A percentile compares a stretch with the other conserved stretches of the same genome.
phyloP scores from a whole-genome alignment of 2,113 vertebrate species.

The Daboia siamensis region DNA sequence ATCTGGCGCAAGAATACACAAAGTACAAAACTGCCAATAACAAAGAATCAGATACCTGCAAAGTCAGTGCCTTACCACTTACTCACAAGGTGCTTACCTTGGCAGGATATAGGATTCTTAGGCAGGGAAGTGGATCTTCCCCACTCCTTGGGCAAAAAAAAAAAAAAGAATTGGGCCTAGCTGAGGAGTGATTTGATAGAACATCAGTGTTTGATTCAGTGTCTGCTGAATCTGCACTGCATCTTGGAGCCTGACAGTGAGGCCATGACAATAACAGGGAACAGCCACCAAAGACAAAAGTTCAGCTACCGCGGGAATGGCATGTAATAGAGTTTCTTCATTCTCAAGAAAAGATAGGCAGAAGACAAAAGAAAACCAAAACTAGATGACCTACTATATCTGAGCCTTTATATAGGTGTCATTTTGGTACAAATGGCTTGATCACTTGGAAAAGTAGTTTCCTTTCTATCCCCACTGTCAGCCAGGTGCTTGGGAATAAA shows the following conservation, averaged over 20 bases:
- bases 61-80: neutral
- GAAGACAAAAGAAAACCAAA: neutral
- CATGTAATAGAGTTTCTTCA: neutral
- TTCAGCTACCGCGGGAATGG: neutral
- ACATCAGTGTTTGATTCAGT: neutral
- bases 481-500: neutral
- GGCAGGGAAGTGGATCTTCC: neutral
- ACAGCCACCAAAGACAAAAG: neutral
- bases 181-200: neutral
- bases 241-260: neutral
- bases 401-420: neutral
- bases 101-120: neutral
- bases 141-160: neutral
- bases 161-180: neutral
- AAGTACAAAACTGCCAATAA: neutral
- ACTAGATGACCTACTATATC: neutral
- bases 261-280: neutral
- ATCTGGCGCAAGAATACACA: neutral
- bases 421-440: neutral
- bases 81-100: neutral
- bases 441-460: neutral
- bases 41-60: neutral
- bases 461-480: neutral
- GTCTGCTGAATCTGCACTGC: neutral
- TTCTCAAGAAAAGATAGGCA: neutral